Evolutionary conservation across 2,888 invertebrate species (phyloP).

Genomic region (Venusia cambrica): DNA sequence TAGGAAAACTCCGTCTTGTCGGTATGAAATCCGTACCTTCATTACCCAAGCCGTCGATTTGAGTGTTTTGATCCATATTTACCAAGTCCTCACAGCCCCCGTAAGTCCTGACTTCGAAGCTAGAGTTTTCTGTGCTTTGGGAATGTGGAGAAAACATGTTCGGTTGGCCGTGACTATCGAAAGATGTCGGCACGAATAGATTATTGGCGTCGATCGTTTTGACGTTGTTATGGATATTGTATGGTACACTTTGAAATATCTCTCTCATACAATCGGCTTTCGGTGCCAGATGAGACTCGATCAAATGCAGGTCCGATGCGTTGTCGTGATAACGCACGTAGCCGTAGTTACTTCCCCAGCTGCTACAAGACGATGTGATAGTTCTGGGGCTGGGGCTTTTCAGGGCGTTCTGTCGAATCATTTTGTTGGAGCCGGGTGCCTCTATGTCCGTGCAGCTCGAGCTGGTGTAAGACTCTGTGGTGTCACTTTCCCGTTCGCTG

Average conservation of each 20-base stretch:
- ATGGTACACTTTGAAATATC: slow-evolving; percentile 50
- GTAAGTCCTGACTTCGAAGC: slow-evolving; percentile 78
- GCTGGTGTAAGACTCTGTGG: slow-evolving; percentile 62
- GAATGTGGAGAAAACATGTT: slow-evolving; percentile 74
- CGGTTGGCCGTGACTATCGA: slow-evolving; percentile 21
- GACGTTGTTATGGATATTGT: slow-evolving; percentile 33
- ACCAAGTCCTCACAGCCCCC: slow-evolving; percentile 86
- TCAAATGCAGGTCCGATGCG: slow-evolving; percentile 63
- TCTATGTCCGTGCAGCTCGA: slow-evolving; percentile 64
- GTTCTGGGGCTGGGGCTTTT: slow-evolving; percentile 68
- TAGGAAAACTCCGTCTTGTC: slow-evolving; percentile 85
- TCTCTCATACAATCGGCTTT: slow-evolving; percentile 67
- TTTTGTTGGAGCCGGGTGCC: slow-evolving; percentile 49
- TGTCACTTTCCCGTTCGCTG: slow-evolving; percentile 65
- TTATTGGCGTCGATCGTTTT: slow-evolving; percentile 29
- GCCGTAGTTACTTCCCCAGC: slow-evolving; percentile 83
- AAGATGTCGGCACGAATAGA: slow-evolving; percentile 31
- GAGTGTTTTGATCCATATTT: slow-evolving; percentile 82
- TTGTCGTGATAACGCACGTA: slow-evolving; percentile 84
- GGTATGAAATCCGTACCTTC: slow-evolving; percentile 59
- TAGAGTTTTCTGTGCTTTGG: slow-evolving; percentile 81
- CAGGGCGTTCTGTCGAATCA: slow-evolving; percentile 82
- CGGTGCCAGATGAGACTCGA: slow-evolving; percentile 40
- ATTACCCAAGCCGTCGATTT: slow-evolving; percentile 65
- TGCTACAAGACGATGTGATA: slow-evolving; percentile 73